Evolutionary conservation across 1,140 invertebrate species (phyloP), one percentile per base, ranked within the genome.

Genomic region (Armadillidium nasatum): DNA sequence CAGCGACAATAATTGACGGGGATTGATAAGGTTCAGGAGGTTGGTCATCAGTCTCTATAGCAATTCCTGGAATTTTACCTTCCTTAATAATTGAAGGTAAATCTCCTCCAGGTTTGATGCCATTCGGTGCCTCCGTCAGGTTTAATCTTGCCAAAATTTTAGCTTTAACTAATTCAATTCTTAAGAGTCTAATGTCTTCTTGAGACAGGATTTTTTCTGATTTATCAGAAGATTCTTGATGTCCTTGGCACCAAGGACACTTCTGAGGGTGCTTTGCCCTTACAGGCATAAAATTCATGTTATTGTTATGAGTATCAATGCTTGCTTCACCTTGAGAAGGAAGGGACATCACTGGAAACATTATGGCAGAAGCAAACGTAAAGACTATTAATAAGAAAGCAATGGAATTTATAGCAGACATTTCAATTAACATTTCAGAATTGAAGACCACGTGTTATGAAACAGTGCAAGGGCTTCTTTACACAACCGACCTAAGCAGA

Each of bases 181-280:
- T 13, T 15, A 60, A 15, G 11, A 15, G 50, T 60, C 19, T 60
- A 19, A 60, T 60, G 11, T 60, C 50, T 13, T 19, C 50, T 60
- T 60, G 11, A 15, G 50, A 15, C 2, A 60, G 50, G 7, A 60
- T 19, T 60, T 19, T 19, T 15, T 60, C 50, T 13, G 11, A 1
- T 19, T 60, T 60, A 19, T 60, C 50, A 2, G 50, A 19, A 60
- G 50, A 19, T 60, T 19, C 11, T 13, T 15, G 11, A 60, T 60
- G 50, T 1, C 50, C 50, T 60, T 60, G 50, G 50, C 50, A 60
- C 50, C 50, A 60, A 60, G 50, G 50, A 60, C 50, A 60, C 50
- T 19, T 19, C 19, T 19, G 11, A 60, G 50, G 11, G 50, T 13
- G 50, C 50, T 13, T 60, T 60, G 50, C 50, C 33, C 33, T 33